These are phyloP conservation scores for Hipposideros armiger DNA, from an alignment of 2,113 vertebrate genomes.

Conservation along the genomic window DNA sequence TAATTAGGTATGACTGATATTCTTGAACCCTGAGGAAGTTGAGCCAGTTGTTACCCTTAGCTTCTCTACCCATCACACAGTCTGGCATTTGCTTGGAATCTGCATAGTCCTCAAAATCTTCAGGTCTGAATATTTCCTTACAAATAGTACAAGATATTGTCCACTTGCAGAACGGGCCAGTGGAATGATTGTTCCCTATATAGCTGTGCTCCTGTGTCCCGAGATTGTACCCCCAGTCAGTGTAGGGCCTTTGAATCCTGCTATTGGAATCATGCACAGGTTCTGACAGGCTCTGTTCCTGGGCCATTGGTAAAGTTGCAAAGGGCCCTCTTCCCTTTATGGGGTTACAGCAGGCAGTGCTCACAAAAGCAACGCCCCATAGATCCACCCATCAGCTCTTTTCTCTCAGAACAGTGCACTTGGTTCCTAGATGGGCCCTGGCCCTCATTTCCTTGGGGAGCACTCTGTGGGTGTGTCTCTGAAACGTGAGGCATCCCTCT, in stretches of 20 bases:
- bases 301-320: neutral
- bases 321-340: too few relatives aligned
- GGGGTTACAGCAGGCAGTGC: neutral
- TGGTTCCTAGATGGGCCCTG: neutral
- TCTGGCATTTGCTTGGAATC: neutral
- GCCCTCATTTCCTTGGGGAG: neutral
- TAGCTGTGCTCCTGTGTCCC: neutral
- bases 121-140: neutral
- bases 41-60: neutral
- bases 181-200: neutral
- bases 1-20: neutral
- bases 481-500: neutral
- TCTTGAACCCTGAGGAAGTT: neutral
- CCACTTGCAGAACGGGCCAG: neutral
- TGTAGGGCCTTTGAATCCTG: neutral
- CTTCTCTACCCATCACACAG: neutral
- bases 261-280: neutral
- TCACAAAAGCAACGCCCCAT: neutral
- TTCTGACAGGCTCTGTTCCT: neutral
- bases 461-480: neutral
- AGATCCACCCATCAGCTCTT: neutral
- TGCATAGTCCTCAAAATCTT: neutral
- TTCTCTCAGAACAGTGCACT: neutral
- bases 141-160: neutral
- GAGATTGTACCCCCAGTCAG: fast-evolving